These are phyloP conservation scores for Cryptus viduatorius DNA, from an alignment of 2,888 invertebrate species.

Conservation along the genomic window DNA sequence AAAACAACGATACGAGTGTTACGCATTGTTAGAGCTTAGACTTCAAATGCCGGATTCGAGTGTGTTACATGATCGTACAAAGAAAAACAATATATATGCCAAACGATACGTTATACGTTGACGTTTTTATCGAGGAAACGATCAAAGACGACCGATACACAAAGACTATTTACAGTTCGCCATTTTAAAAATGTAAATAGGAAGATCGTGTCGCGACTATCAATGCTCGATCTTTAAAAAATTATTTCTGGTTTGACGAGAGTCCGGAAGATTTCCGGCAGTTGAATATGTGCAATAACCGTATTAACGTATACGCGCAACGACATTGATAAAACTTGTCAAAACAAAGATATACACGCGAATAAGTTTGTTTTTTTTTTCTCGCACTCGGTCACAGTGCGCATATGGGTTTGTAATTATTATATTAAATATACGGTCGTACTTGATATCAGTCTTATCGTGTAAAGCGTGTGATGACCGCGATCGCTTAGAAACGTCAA, in stretches of 20 bases:
- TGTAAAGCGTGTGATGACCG: slow-evolving; percentile 17
- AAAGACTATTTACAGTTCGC: too few species aligned
- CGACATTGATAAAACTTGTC: slow-evolving; percentile 24
- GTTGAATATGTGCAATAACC: not conserved
- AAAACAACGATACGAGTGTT: not conserved
- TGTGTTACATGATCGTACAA: not conserved
- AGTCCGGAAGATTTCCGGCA: slow-evolving; percentile 1
- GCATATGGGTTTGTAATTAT: not conserved
- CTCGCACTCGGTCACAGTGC: not conserved
- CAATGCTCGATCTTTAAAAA: not conserved
- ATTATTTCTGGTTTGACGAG: not conserved
- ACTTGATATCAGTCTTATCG: slow-evolving; percentile 29
- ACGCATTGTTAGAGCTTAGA: not conserved
- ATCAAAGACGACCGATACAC: too few species aligned
- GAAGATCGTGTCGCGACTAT: not conserved
- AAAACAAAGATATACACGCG: slow-evolving; percentile 23
- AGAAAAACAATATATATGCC: not conserved
- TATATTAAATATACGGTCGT: not conserved
- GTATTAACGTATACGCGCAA: not conserved
- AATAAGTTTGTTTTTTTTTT: slow-evolving; percentile 1
- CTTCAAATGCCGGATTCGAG: not conserved
- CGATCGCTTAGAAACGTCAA: slow-evolving; percentile 24
- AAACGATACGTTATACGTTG: not conserved
- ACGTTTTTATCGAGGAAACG: too few species aligned
- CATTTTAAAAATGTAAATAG: not conserved